phyloP scores from a whole-genome alignment of 1,140 invertebrate species.

The Leptopilina boulardi region DNA sequence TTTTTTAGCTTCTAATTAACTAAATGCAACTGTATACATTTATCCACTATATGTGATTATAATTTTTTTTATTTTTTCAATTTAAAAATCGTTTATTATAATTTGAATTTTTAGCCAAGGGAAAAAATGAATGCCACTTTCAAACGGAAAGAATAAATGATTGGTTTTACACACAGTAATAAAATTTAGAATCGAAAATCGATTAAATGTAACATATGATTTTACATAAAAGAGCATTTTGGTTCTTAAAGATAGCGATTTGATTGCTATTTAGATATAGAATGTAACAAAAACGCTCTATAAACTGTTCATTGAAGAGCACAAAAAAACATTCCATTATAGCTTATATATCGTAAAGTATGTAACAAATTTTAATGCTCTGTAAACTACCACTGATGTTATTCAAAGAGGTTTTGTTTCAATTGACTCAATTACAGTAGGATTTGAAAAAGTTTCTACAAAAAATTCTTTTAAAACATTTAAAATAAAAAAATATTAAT shows the following conservation, averaged over 20 bases:
- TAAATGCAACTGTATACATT: no score
- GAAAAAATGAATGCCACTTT: no score
- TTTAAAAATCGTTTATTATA: no score
- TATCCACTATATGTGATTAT: no score
- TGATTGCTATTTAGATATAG: background rate
- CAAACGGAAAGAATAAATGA: no score
- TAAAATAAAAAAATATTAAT: no score
- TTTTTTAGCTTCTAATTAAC: background rate
- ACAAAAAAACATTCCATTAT: background rate
- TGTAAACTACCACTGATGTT: no score
- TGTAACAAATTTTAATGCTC: constrained; percentile 1
- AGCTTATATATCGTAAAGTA: background rate
- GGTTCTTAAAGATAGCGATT: background rate
- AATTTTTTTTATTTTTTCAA: no score
- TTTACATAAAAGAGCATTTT: background rate
- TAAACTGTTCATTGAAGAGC: background rate
- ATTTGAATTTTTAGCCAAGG: no score
- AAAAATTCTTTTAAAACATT: no score
- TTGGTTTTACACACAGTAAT: background rate
- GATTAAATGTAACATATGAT: background rate
- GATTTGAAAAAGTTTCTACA: background rate
- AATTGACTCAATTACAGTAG: background rate
- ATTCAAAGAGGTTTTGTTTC: background rate
- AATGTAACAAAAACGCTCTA: background rate
- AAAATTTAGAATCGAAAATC: background rate